Conservation (phyloP, 2,888 invertebrate genomes). For the Archaeoteleia sp. region DNA sequence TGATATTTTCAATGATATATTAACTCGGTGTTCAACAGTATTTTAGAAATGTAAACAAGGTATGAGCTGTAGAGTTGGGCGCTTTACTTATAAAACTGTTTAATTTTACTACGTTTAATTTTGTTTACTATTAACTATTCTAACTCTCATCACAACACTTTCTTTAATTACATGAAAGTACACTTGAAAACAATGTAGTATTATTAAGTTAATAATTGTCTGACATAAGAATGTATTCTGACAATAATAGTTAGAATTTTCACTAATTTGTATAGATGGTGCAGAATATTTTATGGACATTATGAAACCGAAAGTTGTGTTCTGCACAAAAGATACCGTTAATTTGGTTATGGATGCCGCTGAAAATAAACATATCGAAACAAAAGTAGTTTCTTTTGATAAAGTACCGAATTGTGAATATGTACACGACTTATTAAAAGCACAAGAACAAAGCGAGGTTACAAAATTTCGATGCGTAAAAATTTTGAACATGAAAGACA, state of each 20-base stretch:
- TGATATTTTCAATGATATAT: too few species aligned
- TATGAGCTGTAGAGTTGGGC: too few species aligned
- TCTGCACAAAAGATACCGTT: slow-evolving; percentile 40
- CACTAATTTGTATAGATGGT: slow-evolving; percentile 51
- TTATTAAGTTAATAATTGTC: too few species aligned
- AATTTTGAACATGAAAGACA: slow-evolving; percentile 40
- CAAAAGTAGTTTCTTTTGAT: slow-evolving; percentile 58
- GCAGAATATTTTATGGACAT: slow-evolving; percentile 58
- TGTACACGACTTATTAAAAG: slow-evolving; percentile 54
- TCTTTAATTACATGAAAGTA: too few species aligned
- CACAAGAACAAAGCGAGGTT: slow-evolving; percentile 51
- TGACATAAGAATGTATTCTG: too few species aligned
- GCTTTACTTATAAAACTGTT: too few species aligned
- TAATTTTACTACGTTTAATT: too few species aligned
- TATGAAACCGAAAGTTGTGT: slow-evolving; percentile 62
- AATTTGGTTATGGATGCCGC: slow-evolving; percentile 33
- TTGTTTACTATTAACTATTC: too few species aligned
- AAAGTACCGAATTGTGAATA: slow-evolving; percentile 45
- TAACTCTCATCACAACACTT: too few species aligned
- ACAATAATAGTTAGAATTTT: slow-evolving; percentile 1
- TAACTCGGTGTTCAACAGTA: too few species aligned
- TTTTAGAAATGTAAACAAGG: too few species aligned
- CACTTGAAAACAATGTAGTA: too few species aligned
- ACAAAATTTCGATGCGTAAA: slow-evolving; percentile 53
- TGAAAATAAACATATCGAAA: slow-evolving; percentile 25